Conservation (phyloP, 2,113 vertebrate genomes). For the Arizona elegans region DNA sequence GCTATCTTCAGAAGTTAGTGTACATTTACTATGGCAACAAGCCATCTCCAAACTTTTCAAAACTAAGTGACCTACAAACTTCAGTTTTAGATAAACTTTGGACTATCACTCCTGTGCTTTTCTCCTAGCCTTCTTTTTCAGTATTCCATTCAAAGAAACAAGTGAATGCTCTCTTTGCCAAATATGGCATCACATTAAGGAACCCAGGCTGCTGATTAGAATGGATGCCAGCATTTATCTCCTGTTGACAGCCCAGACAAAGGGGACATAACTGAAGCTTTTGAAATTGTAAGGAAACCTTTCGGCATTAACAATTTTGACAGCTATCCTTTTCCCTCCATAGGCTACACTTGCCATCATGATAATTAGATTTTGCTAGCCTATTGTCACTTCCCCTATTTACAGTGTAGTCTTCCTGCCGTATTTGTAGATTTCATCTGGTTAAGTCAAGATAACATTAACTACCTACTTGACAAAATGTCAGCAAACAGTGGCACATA, state of each 20-base stretch:
- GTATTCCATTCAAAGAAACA: neutral
- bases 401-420: constrained; percentile 24
- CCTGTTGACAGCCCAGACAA: constrained; percentile 46
- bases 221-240: constrained; percentile 46
- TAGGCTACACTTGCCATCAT: constrained; percentile 19
- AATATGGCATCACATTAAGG: constrained; percentile 34
- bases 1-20: neutral
- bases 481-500: constrained; percentile 35
- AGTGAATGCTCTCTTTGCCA: constrained; percentile 15
- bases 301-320: constrained; percentile 36
- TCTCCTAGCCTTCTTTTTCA: neutral
- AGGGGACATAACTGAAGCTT: constrained; percentile 37
- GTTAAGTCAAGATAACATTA: constrained; percentile 51
- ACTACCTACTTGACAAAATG: constrained; percentile 49
- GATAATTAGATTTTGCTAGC: constrained; percentile 31
- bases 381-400: constrained; percentile 35
- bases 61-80: neutral
- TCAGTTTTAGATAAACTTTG: neutral
- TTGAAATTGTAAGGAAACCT: constrained; percentile 47
- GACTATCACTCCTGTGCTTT: neutral
- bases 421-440: constrained; percentile 45
- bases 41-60: neutral
- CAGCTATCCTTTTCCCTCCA: constrained; percentile 44
- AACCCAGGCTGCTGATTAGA: constrained; percentile 38
- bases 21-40: neutral